Evolutionary conservation across 2,888 invertebrate species (phyloP).

Genomic region (Leptinotarsa haldemani): DNA sequence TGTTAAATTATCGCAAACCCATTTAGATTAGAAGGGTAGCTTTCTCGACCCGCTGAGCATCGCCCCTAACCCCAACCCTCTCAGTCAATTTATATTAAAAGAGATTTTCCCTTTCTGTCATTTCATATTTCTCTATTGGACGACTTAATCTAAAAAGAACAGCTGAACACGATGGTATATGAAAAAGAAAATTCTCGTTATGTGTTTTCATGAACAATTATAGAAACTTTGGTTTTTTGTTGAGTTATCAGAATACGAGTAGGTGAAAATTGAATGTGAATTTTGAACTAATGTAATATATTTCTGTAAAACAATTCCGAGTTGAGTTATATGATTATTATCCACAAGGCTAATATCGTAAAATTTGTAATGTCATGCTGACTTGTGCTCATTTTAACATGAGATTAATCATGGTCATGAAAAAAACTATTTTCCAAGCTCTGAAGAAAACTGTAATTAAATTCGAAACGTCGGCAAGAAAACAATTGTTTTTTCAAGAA

Average conservation of each 20-base stretch:
- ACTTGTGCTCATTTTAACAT: too few species aligned
- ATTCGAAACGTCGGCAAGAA: too few species aligned
- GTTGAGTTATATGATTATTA: too few species aligned
- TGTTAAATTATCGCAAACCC: conserved; percentile 48
- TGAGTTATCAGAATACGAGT: neutral
- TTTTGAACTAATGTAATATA: too few species aligned
- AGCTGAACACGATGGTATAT: conserved; percentile 42
- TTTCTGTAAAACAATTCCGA: too few species aligned
- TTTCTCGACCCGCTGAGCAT: conserved; percentile 25
- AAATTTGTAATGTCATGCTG: too few species aligned
- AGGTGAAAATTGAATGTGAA: too few species aligned
- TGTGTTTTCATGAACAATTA: conserved; percentile 26
- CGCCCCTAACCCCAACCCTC: conserved; percentile 36
- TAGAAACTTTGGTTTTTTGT: neutral
- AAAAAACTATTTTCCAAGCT: too few species aligned
- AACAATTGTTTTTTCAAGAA: too few species aligned
- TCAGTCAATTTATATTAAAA: conserved; percentile 47
- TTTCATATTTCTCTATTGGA: conserved; percentile 46
- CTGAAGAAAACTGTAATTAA: too few species aligned
- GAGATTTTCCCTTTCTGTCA: conserved; percentile 48
- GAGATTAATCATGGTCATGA: too few species aligned
- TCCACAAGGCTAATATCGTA: too few species aligned
- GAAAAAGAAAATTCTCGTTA: conserved; percentile 38
- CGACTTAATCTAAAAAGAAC: conserved; percentile 45
- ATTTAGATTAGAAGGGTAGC: conserved; percentile 47